Base-by-base conservation (phyloP, 1,140 invertebrate genomes). In the Gonatopus flavifemur region DNA sequence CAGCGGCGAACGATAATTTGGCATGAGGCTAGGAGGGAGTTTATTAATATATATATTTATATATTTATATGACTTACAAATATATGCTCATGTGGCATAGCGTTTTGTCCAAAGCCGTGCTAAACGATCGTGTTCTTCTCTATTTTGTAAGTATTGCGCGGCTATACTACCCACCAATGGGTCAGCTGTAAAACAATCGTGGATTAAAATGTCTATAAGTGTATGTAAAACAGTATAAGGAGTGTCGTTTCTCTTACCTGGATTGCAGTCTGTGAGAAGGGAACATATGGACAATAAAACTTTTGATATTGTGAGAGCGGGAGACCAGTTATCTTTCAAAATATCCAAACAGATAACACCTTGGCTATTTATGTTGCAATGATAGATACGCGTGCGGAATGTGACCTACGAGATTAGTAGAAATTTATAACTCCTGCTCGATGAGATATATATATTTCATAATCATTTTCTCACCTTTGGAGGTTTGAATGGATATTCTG, bases 61-160 rank as follows among this genome's bases (percentile, higher is more conserved):
- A 13, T 40, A 48, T 20, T 49, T 41, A 25, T 40, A 42, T 25
- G 16, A 24, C 31, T 24, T 52, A 30, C 33, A 12, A 18, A 19
- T 47, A 62, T 2, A 53, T 58, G 70, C 67, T 93, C 90, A 95
- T 83, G 93, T 94, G 47, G 94, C 93, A 77, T 96, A 99, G 66
- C 95, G 86, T 78, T 98, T 98, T 63, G 96, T 98, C 96, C 96
- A 99, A 57, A 96, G 86, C 72, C 95, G 86, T 55, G 96, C 96
- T 76, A 96, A 96, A 72, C 94, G 88, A 81, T 99, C 96, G 70
- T 98, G 96, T 77, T 98, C 95, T 78, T 96, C 92, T 45, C 95
- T 84, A 80, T 98, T 98, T 76, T 96, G 93, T 58, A 97, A 82
- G 82, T 96, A 98, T 83, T 98, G 94, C 55, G 94, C 96, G 28